Base-by-base conservation (phyloP, 2,888 invertebrate species). In the Epinotia demarniana region DNA sequence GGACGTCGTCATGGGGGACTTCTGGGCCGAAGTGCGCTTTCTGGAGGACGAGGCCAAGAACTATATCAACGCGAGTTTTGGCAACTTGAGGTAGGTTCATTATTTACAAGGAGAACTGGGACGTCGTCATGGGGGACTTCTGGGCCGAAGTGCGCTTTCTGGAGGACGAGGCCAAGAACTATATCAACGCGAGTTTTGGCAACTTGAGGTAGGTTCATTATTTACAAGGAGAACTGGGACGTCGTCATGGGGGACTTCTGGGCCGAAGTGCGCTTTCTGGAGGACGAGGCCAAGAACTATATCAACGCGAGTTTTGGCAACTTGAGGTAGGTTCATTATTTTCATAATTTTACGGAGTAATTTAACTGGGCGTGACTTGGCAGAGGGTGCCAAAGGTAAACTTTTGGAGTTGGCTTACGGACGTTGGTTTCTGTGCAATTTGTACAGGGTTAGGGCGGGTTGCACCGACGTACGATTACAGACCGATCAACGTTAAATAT, bases 91-190 rank as follows among this genome's bases (percentile, higher is more conserved):
- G 94, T 96, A 81, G 82, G n/a, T n/a, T n/a, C n/a, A n/a, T n/a
- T n/a, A n/a, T n/a, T n/a, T n/a, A 97, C 81, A 96, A 96, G 84
- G 97, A 97, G 84, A 97, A 97, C 84, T 99, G 99, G 98, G 97
- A 97, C 78, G 96, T 96, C 1, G 96, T 98, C 1, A 96, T 98
- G 94, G 95, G 95, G 0, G 95, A 95, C 78, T 98, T 98, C 85
- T 96, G 97, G 89, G 95, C 94, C 27, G 97, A 97, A 84, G 97
- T 98, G 0, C 87, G 91, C 0, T 94, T 93, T 78, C 92, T 98
- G 46, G 98, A 99, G 86, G 95, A 95, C 3, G 97, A 98, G 83
- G 98, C 98, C 0, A 97, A 97, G 84, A 95, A 94, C 77, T 98
- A 98, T 82, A 98, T 99, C 77, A 97, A 98, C 86, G 96, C 97